Evolutionary conservation across 2,888 invertebrate species (phyloP).

Genomic region (Tillus elongatus): DNA sequence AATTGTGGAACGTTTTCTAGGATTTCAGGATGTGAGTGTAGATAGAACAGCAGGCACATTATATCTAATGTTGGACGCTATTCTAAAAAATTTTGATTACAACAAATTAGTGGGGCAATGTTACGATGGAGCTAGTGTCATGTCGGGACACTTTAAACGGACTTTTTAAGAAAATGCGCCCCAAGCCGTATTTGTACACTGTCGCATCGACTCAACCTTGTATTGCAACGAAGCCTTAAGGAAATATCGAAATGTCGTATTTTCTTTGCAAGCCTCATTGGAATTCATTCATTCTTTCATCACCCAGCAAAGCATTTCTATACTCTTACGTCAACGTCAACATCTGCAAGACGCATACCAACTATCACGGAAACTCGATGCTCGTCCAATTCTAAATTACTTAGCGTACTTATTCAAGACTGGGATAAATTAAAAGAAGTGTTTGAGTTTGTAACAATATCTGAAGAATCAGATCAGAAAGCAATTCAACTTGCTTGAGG

Average conservation of each 20-base stretch:
- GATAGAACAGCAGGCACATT: no score
- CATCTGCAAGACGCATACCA: neutral
- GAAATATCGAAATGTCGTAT: constrained; percentile 17
- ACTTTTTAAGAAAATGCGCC: no score
- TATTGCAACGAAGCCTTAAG: constrained; percentile 18
- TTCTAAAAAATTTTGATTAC: no score
- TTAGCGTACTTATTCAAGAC: neutral
- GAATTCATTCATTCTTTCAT: constrained; percentile 20
- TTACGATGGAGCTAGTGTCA: no score
- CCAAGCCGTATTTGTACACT: no score
- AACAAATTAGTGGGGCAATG: no score
- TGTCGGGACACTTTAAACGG: no score
- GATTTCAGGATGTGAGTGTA: no score
- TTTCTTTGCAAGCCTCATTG: constrained; percentile 22
- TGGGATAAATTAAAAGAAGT: neutral
- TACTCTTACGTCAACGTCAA: constrained; percentile 2
- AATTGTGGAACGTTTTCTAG: no score
- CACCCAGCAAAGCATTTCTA: constrained; percentile 16
- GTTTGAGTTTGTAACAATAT: neutral
- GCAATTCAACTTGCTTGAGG: neutral
- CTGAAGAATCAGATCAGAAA: neutral
- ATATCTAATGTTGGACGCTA: no score
- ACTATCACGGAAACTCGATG: neutral
- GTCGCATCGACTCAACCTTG: no score
- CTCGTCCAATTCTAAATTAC: neutral